phyloP scores from a whole-genome alignment of 2,888 invertebrate species.

The Monochamus alternatus region DNA sequence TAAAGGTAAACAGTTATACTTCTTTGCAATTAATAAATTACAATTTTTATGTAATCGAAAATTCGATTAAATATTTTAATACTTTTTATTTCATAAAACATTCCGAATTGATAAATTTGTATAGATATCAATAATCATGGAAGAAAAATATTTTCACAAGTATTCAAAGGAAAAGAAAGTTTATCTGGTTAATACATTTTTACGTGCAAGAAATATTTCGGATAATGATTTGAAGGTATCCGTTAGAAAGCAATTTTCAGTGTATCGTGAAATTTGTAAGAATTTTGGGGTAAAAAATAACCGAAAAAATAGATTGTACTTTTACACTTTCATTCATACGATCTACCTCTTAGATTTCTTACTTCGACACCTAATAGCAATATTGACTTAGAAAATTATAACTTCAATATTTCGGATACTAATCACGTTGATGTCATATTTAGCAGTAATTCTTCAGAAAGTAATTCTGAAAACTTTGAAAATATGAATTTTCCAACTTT shows the following conservation, averaged over 20 bases:
- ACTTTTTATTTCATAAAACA: no score
- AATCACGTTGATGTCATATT: neutral
- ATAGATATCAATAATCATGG: no score
- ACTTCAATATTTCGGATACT: neutral
- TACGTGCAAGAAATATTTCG: neutral
- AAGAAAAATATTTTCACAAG: slow-evolving; percentile 4
- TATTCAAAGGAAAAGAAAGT: slow-evolving; percentile 5
- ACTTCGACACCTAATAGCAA: slow-evolving; percentile 16
- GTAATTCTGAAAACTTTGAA: neutral
- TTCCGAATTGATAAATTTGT: no score
- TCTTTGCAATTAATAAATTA: no score
- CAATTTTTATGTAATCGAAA: no score
- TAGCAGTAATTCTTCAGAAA: neutral
- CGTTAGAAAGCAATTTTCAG: slow-evolving; percentile 8
- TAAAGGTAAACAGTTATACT: no score
- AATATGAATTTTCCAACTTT: neutral
- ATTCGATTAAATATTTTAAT: no score
- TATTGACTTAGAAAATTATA: slow-evolving; percentile 2
- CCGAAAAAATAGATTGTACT: slow-evolving; percentile 18
- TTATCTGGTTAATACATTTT: neutral
- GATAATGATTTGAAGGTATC: slow-evolving; percentile 6
- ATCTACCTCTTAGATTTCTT: neutral
- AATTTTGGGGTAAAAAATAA: slow-evolving; percentile 7
- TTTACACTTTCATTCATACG: slow-evolving; percentile 11
- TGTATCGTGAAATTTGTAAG: slow-evolving; percentile 8